phyloP scores from a whole-genome alignment of 2,113 vertebrate species.

The Noctilio leporinus region DNA sequence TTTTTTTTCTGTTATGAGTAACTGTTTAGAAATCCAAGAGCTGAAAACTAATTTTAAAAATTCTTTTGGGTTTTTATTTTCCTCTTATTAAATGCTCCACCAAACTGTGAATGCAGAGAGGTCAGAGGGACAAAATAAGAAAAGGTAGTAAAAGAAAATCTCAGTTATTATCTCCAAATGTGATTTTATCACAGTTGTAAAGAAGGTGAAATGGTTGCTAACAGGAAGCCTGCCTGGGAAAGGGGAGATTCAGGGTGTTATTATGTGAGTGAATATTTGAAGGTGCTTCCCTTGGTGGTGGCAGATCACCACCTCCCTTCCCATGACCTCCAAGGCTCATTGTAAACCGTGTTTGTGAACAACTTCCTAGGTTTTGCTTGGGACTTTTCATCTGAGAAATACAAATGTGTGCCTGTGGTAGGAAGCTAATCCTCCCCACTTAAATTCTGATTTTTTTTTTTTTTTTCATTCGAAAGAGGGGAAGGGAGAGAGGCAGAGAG shows the following conservation, averaged over 20 bases:
- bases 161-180: background rate
- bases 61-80: background rate
- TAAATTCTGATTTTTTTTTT: background rate
- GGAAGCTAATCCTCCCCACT: background rate
- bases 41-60: background rate
- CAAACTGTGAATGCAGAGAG: background rate
- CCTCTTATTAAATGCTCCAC: background rate
- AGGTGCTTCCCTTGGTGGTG: background rate
- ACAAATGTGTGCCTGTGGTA: background rate
- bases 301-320: background rate
- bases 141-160: background rate
- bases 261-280: background rate
- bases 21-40: background rate
- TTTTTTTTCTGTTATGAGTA: background rate
- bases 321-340: background rate
- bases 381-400: background rate
- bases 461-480: too few species aligned
- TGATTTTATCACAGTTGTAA: background rate
- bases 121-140: background rate
- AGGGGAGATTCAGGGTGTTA: background rate
- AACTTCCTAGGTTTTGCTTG: background rate
- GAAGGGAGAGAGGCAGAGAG: too few species aligned
- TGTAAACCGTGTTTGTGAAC: background rate
- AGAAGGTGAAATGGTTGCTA: background rate
- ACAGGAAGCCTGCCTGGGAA: background rate